These are phyloP conservation scores for Brachirus orientalis DNA, from an alignment of 2,113 vertebrate genomes.

Conservation along the genomic window DNA sequence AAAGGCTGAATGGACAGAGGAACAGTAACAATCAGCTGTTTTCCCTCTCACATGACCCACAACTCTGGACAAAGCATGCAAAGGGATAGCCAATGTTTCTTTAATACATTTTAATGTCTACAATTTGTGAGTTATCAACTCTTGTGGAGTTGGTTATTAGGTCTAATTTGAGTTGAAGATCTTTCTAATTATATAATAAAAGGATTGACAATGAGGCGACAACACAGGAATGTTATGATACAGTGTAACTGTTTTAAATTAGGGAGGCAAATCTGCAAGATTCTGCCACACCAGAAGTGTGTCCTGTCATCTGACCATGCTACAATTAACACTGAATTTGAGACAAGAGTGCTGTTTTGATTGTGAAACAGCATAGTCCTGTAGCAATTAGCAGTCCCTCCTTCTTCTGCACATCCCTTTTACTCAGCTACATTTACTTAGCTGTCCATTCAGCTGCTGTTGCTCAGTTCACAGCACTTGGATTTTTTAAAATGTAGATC, in stretches of 20 bases:
- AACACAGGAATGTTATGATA: slow-evolving; percentile 16
- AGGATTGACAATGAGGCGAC: slow-evolving; percentile 11
- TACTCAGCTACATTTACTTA: slow-evolving; percentile 42
- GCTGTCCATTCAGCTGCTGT: slow-evolving; percentile 33
- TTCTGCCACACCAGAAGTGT: slow-evolving; percentile 19
- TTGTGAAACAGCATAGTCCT: neutral
- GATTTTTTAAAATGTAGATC: neutral
- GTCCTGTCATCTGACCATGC: neutral
- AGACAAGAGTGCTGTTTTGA: neutral
- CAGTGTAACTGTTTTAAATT: slow-evolving; percentile 8
- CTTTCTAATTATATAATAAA: no score
- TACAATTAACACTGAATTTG: neutral
- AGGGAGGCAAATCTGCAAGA: slow-evolving; percentile 1
- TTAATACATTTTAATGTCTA: no score
- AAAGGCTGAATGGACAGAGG: slow-evolving; percentile 20
- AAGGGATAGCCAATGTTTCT: neutral
- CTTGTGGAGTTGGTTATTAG: neutral
- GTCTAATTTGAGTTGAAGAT: no score
- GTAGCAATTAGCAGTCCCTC: slow-evolving; percentile 16
- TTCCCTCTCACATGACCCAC: slow-evolving; percentile 6
- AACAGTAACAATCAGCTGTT: slow-evolving; percentile 33
- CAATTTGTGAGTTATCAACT: neutral
- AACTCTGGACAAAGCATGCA: neutral
- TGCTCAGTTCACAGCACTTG: slow-evolving; percentile 8
- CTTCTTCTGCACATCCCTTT: slow-evolving; percentile 19